phyloP scores from a whole-genome alignment of 2,797 vertebrate genomes.

The Vespertilio murinus region DNA sequence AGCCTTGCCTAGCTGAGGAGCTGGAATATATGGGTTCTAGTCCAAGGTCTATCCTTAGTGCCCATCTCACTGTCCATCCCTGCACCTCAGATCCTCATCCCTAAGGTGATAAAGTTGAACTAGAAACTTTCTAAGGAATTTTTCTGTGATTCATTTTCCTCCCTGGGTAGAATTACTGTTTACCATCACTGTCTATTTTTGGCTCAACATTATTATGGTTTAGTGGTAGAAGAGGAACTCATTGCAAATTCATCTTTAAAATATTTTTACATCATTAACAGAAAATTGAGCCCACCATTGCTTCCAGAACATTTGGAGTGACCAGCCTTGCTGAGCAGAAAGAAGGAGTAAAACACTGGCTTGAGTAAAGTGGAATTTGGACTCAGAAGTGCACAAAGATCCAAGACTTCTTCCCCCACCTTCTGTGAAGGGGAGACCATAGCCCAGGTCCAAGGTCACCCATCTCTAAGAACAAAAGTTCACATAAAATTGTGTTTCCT shows the following conservation, averaged over 20 bases:
- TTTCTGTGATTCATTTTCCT: slow-evolving; percentile 38
- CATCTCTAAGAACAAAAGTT: not conserved
- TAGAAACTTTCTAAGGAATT: slow-evolving; percentile 27
- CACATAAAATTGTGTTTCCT: not conserved
- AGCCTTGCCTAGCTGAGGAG: not conserved
- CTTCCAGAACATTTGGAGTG: not conserved
- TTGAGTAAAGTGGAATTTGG: not conserved
- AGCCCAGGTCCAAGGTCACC: not conserved
- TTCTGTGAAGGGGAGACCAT: not conserved
- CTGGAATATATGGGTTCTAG: not conserved
- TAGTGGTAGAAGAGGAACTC: not conserved
- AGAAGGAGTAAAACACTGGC: too few relatives aligned
- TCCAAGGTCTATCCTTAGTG: not conserved
- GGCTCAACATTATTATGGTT: slow-evolving; percentile 17
- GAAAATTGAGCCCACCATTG: slow-evolving; percentile 30
- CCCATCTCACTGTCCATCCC: not conserved
- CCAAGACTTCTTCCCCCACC: not conserved
- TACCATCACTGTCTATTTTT: not conserved
- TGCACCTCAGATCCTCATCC: not conserved
- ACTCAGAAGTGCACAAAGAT: not conserved
- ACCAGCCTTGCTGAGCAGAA: not conserved
- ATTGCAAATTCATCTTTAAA: slow-evolving; percentile 52
- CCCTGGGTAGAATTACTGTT: slow-evolving; percentile 18
- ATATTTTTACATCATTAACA: slow-evolving; percentile 43
- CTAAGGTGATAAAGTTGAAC: slow-evolving; percentile 1